Evolutionary conservation across 2,113 vertebrate species (phyloP).

Genomic region (Origma solitaria): DNA sequence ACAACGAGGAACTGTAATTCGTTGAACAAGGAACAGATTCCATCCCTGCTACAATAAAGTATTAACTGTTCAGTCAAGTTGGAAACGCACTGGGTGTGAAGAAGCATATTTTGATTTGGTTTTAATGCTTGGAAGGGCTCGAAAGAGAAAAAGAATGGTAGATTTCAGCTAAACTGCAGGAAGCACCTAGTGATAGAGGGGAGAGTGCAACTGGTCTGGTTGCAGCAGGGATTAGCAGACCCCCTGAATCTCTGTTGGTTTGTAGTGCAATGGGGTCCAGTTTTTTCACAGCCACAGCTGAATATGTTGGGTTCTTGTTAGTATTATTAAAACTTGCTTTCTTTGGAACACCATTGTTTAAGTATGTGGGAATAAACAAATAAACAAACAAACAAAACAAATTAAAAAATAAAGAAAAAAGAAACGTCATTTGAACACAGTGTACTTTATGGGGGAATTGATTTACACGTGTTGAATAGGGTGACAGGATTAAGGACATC

Average conservation of each 20-base stretch:
- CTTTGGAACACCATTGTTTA: not conserved
- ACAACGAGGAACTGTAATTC: not conserved
- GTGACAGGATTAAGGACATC: not conserved
- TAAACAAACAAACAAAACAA: not conserved
- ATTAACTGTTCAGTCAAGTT: not conserved
- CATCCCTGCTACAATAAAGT: not conserved
- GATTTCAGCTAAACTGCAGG: not conserved
- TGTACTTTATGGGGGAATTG: not conserved
- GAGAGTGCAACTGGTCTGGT: not conserved
- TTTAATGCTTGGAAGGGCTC: not conserved
- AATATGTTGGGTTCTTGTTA: not conserved
- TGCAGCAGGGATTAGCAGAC: not conserved
- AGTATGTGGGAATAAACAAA: not conserved
- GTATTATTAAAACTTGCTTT: not conserved
- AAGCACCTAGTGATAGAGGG: fast-evolving
- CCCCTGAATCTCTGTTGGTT: not conserved
- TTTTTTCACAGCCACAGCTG: not conserved
- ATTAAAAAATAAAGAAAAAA: not conserved
- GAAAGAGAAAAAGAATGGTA: not conserved
- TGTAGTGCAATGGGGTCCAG: not conserved
- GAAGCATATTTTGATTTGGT: not conserved
- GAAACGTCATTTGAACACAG: not conserved
- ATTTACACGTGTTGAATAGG: not conserved
- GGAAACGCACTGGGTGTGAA: not conserved
- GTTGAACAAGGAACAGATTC: not conserved